Base-by-base conservation (phyloP, 2,888 invertebrate species). In the Aphrophora alni region DNA sequence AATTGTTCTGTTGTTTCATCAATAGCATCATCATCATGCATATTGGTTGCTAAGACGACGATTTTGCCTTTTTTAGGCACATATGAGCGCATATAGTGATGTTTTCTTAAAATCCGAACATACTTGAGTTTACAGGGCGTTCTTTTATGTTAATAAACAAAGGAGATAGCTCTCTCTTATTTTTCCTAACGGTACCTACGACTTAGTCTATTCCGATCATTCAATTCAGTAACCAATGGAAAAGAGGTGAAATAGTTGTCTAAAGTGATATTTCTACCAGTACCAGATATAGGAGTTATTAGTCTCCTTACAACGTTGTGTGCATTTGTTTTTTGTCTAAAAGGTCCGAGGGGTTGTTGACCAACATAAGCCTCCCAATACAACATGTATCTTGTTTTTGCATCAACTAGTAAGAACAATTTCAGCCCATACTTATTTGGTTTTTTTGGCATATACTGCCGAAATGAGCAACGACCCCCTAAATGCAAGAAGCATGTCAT, bases 341-440 rank as follows among this genome's bases (percentile, higher is more conserved):
- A 75, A n/a, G n/a, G 75, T 33, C 44, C 75, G 17, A 21, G 14
- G n/a, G 75, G 75, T 75, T 75, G 75, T 24, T 38, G 33, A 38
- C 75, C 38, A 14, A 38, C 75, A 75, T 75, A 38, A 21, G 38
- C 17, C 75, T 38, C 44, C 38, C 33, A 38, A 38, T 38, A 17
- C 38, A 38, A 38, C 38, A 68, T 80, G 28, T 77, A 80, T 17
- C 38, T 27, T 25, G 76, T 76, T 44, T 71, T 68, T 10, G 76
- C 74, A 77, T 76, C 80, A 80, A 72, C 80, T 14, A 80, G 21
- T 5, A 74, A 59, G 27, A 77, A 80, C 17, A 27, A 17, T 38
- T 81, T 81, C 44, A 80, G 17, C 1, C 80, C 77, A 51, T 80
- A 80, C 68, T 77, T 80, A n/a, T 73, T 74, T 1, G 77, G 80